These are phyloP conservation scores for crab-eating macaque (Macaca fascicularis) DNA, from an alignment of 2,113 vertebrate species.

Conservation along the genomic window DNA sequence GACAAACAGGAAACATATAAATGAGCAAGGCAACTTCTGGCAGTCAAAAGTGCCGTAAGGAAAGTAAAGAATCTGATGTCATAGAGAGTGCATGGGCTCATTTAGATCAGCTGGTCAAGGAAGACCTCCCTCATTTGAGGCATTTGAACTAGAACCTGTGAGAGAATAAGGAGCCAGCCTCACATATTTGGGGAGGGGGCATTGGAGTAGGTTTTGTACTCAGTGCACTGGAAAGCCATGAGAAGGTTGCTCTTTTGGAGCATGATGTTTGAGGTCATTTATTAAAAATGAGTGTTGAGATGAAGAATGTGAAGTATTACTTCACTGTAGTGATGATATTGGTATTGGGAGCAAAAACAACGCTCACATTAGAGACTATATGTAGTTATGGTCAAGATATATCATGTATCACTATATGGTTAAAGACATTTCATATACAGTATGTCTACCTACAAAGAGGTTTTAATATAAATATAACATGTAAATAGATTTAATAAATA, in stretches of 20 bases:
- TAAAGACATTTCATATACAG: background rate
- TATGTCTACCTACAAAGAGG: background rate
- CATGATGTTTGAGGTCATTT: background rate
- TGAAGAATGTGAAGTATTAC: background rate
- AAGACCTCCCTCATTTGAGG: background rate
- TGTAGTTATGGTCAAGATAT: background rate
- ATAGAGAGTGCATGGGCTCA: background rate
- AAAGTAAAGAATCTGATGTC: background rate
- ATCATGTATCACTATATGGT: background rate
- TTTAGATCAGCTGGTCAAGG: background rate
- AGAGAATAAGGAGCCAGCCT: background rate
- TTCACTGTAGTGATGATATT: background rate
- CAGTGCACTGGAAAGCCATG: background rate
- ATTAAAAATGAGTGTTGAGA: background rate
- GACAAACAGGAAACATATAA: background rate
- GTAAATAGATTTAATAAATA: background rate
- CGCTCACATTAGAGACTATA: background rate
- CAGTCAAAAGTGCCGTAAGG: background rate
- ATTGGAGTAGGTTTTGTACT: background rate
- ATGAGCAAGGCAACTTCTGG: background rate
- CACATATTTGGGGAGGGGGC: background rate
- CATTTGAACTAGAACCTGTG: background rate
- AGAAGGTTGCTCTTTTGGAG: background rate
- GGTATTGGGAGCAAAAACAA: background rate
- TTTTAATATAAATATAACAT: background rate